Evolutionary conservation across 1,140 invertebrate genomes (phyloP).

Genomic region (Drosophila setifemur): DNA sequence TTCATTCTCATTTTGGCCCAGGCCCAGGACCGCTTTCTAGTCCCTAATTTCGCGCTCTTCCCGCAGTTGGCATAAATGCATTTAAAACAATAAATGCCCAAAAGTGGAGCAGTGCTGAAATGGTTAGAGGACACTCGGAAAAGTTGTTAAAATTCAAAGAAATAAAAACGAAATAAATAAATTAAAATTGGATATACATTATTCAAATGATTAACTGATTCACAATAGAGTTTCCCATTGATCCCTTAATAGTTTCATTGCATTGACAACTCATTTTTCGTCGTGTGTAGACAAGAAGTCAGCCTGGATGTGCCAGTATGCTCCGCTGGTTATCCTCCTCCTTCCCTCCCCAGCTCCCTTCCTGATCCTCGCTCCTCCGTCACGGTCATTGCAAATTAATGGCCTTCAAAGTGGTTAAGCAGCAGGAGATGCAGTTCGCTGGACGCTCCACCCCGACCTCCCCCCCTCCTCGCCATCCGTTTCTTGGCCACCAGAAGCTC

Average conservation of each 20-base stretch:
- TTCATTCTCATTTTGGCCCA: conserved; percentile 36
- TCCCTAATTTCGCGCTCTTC: not conserved
- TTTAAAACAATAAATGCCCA: conserved; percentile 67
- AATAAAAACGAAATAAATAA: too few species aligned
- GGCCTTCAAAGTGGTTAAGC: conserved; percentile 71
- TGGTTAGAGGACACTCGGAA: conserved; percentile 48
- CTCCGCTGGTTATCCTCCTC: conserved; percentile 9
- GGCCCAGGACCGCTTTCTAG: not conserved
- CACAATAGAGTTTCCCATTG: too few species aligned
- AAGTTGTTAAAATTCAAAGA: too few species aligned
- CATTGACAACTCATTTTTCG: too few species aligned
- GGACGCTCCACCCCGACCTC: conserved; percentile 34
- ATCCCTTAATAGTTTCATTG: too few species aligned
- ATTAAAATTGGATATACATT: too few species aligned
- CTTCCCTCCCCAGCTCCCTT: not conserved
- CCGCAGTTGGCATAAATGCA: conserved; percentile 37
- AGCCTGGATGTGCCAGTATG: conserved; percentile 40
- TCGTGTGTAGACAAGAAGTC: conserved; percentile 37
- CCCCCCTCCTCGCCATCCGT: conserved; percentile 1
- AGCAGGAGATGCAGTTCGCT: conserved; percentile 52
- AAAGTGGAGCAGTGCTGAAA: conserved; percentile 36
- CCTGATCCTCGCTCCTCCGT: conserved; percentile 14
- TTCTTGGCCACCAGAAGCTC: conserved; percentile 44
- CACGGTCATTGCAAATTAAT: conserved; percentile 76
- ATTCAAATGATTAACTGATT: too few species aligned